Evolutionary conservation across 2,113 vertebrate genomes (phyloP).

Genomic region (Coreoperca whiteheadi): DNA sequence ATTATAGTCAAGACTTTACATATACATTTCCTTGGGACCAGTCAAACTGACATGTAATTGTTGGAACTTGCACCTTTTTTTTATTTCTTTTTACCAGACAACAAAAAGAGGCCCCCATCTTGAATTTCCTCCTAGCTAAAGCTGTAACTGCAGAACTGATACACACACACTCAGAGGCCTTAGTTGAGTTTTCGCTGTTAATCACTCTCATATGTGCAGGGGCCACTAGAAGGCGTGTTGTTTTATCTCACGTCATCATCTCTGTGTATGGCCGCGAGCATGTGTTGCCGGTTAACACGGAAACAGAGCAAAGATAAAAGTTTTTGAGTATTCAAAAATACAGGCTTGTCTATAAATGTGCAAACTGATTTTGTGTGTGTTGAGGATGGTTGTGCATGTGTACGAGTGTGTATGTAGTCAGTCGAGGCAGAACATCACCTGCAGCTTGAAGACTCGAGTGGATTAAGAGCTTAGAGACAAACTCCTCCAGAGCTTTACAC

Average conservation of each 20-base stretch:
- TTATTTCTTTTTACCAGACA: constrained; percentile 44
- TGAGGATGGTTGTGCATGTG: neutral
- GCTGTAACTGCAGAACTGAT: constrained; percentile 39
- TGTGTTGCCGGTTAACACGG: constrained; percentile 65
- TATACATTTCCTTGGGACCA: constrained; percentile 28
- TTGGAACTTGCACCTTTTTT: constrained; percentile 15
- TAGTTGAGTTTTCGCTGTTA: constrained; percentile 62
- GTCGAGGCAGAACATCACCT: constrained; percentile 46
- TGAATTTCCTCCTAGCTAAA: constrained; percentile 65
- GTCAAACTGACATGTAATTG: constrained; percentile 24
- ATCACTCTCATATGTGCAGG: constrained; percentile 73
- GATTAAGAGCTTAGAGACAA: constrained; percentile 75
- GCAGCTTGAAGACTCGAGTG: constrained; percentile 56
- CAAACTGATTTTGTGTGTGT: constrained; percentile 15
- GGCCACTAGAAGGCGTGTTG: constrained; percentile 60
- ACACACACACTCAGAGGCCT: constrained; percentile 27
- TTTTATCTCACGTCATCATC: constrained; percentile 67
- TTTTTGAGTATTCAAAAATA: constrained; percentile 23
- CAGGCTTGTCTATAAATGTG: constrained; percentile 11
- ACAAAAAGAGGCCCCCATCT: constrained; percentile 64
- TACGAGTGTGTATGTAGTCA: constrained; percentile 7
- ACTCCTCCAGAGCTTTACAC: constrained; percentile 61
- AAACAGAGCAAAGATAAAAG: constrained; percentile 29
- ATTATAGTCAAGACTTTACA: constrained; percentile 1
- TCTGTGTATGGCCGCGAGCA: constrained; percentile 39